phyloP scores from a whole-genome alignment of 35 echinoderm and acorn worm species.

The Ptychodera flava region DNA sequence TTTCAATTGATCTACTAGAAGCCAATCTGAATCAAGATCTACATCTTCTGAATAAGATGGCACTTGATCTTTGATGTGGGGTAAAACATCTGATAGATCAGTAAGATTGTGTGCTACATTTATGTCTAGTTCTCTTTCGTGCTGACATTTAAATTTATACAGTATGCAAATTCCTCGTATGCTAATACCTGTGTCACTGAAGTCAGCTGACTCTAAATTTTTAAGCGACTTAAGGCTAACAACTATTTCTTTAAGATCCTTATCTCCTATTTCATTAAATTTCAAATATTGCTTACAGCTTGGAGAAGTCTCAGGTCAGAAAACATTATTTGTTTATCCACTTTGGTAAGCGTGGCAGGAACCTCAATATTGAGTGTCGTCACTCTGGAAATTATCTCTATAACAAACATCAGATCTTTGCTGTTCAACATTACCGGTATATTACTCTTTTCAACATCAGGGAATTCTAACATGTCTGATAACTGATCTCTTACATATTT shows the following conservation, averaged over 20 bases:
- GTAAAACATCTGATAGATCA: background rate
- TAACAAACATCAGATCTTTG: background rate
- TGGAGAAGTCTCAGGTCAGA: too few relatives aligned
- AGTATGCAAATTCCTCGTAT: background rate
- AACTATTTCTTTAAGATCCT: background rate
- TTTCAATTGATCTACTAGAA: background rate
- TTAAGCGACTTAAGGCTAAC: background rate
- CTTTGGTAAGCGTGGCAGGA: background rate
- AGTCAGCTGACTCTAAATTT: background rate
- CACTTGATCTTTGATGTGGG: background rate
- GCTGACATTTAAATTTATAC: background rate
- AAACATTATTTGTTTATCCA: too few relatives aligned
- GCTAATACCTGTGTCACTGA: background rate
- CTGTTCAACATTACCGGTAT: background rate
- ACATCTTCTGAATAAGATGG: background rate
- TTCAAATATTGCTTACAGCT: background rate
- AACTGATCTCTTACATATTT: background rate
- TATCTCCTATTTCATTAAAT: background rate
- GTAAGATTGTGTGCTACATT: background rate
- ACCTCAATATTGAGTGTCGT: background rate
- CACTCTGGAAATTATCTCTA: background rate
- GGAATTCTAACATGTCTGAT: background rate
- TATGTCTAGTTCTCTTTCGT: background rate
- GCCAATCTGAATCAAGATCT: background rate
- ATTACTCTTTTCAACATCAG: background rate